Evolutionary conservation across 2,888 invertebrate species (phyloP), one percentile per base, ranked within the genome.

Genomic region (Phortica okadai): DNA sequence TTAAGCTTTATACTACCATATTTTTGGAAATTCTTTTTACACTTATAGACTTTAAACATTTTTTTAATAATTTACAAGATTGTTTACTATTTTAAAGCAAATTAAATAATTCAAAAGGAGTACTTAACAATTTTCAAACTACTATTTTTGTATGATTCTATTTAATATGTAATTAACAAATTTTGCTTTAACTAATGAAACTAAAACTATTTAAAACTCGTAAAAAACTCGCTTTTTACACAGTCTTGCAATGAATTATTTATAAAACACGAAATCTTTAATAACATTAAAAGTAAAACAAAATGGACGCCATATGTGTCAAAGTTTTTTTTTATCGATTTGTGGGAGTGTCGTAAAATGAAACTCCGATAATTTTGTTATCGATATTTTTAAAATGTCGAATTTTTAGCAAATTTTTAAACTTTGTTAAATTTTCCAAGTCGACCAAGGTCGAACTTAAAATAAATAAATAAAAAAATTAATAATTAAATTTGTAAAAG

Each of bases 11-110:
- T 77, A 79, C 82, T 84, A 82, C 76, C 70, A 45, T 74, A 45
- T 58, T 77, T 74, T 62, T 64, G 66, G 50, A 77, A 72, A 79
- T 44, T 69, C 69, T 67, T 73, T 73, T 58, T 70, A 75, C 69
- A 69, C 44, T 69, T 45, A 74, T 41, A 58, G 33, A 75, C 6
- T 56, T 59, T 54, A 79, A 72, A 42, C 76, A 82, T 86, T 83
- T 88, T 85, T 85, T 78, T 77, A 85, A 84, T 81, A 83, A 82
- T 83, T 88, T 83, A 81, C 81, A 77, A 76, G 64, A 75, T 64
- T 73, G 74, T 81, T 73, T 69, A 56, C 58, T 72, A 75, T 78
- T 78, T 74, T 67, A 64, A 73, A 50, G 73, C 73, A 82, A 11
- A 50, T 44, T 50, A 70, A 59, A 62, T 64, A 78, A 76, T 78